phyloP scores from a whole-genome alignment of 2,113 vertebrate genomes.

The Calypte anna region DNA sequence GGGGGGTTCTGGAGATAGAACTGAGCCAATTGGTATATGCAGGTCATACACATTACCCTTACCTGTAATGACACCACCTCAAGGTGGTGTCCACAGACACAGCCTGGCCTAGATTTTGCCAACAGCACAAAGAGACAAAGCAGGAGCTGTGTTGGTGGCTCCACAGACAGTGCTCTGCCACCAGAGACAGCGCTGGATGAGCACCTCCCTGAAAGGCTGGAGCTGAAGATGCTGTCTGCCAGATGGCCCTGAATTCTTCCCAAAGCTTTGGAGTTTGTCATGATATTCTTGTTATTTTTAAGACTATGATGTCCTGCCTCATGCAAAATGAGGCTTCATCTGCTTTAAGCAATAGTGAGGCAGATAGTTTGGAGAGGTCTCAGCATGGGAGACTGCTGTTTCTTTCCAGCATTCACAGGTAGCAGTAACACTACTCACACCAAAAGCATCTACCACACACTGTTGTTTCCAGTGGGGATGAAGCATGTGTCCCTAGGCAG shows the following conservation, averaged over 20 bases:
- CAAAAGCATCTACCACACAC: background rate
- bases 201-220: background rate
- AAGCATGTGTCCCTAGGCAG: background rate
- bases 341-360: background rate
- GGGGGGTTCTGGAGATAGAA: background rate
- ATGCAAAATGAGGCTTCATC: background rate
- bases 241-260: constrained; percentile 15
- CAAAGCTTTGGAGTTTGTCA: background rate
- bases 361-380: background rate
- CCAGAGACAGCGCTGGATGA: constrained; percentile 22
- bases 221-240: constrained; percentile 36
- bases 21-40: background rate
- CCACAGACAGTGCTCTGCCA: background rate
- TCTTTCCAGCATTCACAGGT: background rate
- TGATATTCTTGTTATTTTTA: constrained; percentile 7
- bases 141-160: constrained; percentile 21
- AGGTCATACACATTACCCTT: background rate
- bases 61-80: background rate
- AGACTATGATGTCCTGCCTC: background rate
- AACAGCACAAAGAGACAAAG: background rate
- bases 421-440: background rate
- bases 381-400: background rate
- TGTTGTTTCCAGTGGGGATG: background rate
- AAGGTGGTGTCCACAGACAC: background rate
- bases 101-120: background rate